These are phyloP conservation scores for Beaufortia kweichowensis DNA, from an alignment of 2,113 vertebrate genomes.

Conservation along the genomic window DNA sequence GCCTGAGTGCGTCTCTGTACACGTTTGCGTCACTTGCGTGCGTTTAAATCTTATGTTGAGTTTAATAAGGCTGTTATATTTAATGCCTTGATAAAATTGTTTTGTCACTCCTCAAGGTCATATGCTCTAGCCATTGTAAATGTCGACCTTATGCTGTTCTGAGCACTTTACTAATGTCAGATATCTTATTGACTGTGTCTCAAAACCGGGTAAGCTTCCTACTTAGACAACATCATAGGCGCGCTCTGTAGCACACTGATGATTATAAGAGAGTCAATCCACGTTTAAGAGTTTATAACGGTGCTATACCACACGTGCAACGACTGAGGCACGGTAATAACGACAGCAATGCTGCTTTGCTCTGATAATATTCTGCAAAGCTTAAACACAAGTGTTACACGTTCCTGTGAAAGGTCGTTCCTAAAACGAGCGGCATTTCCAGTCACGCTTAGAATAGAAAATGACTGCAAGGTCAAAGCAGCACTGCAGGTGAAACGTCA, in stretches of 20 bases:
- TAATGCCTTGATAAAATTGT: neutral
- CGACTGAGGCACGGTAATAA: neutral
- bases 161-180: neutral
- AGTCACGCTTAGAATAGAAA: constrained; percentile 28
- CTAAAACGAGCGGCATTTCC: constrained; percentile 26
- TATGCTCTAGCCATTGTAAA: neutral
- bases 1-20: neutral
- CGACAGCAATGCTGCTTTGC: neutral
- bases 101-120: constrained; percentile 19
- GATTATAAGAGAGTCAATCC: neutral
- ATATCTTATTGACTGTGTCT: neutral
- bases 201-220: neutral
- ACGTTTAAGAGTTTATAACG: neutral
- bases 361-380: neutral
- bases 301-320: neutral
- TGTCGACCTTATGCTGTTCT: neutral
- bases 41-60: neutral
- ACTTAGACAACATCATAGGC: neutral
- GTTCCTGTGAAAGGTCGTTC: constrained; percentile 15
- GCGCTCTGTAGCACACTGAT: neutral
- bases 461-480: constrained; percentile 26
- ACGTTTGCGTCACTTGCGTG: neutral
- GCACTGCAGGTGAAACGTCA: neutral
- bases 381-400: neutral
- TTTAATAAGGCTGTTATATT: constrained; percentile 13